Percentiles rank a stretch among this genome's conserved stretches.
Conservation (phyloP, 2,113 vertebrate species). For the Dinomys branickii region DNA sequence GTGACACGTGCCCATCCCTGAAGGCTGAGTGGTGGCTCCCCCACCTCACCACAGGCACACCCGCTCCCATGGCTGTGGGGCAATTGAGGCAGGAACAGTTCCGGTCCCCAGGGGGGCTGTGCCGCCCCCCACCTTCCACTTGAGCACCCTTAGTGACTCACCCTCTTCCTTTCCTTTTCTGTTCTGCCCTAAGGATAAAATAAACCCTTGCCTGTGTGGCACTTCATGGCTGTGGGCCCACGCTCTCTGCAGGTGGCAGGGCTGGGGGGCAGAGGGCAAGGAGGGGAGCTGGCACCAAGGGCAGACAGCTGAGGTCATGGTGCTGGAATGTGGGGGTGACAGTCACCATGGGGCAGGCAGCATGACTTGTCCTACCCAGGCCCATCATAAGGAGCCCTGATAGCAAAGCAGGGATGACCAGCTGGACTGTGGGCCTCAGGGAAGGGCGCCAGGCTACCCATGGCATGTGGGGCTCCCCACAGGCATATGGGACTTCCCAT, state of each 20-base stretch:
- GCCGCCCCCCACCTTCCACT: background rate
- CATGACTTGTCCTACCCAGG: background rate
- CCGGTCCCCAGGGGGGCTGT: background rate
- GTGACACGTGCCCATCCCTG: too few species aligned
- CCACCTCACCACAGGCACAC: background rate
- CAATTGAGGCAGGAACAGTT: fast-evolving
- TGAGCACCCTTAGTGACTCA: slow-evolving; percentile 40
- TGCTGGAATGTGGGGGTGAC: fast-evolving
- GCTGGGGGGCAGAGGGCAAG: background rate
- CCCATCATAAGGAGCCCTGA: fast-evolving
- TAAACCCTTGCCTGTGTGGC: background rate
- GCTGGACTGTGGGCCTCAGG: fast-evolving
- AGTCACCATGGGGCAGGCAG: background rate
- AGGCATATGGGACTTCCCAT: too few species aligned
- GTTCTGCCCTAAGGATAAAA: slow-evolving; percentile 49
- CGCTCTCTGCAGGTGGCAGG: background rate
- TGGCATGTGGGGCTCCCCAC: too few species aligned
- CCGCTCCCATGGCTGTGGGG: too few species aligned
- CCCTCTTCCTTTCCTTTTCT: background rate
- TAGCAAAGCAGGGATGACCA: background rate
- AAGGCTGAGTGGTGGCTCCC: background rate
- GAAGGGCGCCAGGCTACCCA: background rate
- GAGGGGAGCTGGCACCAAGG: background rate
- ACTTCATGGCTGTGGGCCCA: background rate
- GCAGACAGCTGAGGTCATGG: background rate